Evolutionary conservation across 2,797 vertebrate genomes (phyloP), one percentile per base, ranked within the genome.

Genomic region (Mallotus villosus): DNA sequence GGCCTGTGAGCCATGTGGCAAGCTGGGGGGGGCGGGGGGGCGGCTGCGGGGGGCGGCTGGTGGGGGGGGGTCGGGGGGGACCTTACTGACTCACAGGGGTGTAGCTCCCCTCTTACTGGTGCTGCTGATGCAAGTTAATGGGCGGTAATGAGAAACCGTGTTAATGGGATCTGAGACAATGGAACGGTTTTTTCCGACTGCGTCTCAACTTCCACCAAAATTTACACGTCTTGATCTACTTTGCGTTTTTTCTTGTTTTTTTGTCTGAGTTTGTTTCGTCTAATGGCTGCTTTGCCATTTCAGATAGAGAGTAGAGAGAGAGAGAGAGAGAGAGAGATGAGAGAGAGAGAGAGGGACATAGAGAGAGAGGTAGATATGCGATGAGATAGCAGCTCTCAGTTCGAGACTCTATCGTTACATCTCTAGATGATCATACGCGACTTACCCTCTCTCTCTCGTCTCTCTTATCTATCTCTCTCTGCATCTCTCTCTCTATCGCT

Each of bases 251-350:
- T 12, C 5, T 34, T 8, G 34, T 34, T 34, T 34, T 37, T 51
- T 19, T 14, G 11, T 7, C 51, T 53, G 51, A 17, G 16, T 53
- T 17, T 53, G 51, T 53, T 53, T n/a, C 51, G 5, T n/a, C 51
- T n/a, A 86, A 85, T 79, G 80, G 71, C 73, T 81, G 60, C 82
- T 88, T 86, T 87, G 83, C 81, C 81, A 86, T 86, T 84, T 84
- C 72, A 76, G 61, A 83, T 60, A 58, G 69, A 70, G 61, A 11
- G 14, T 73, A 68, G 58, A 25, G 22, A 59, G 22, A 59, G 16
- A 79, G 75, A 85, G 79, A 83, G 82, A 78, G 69, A 72, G 55
- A 62, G 16, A 57, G 6, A 69, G n/a, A 41, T n/a, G 29, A 55
- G 14, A 55, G 53, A 55, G 16, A 21, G 53, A 55, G 55, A 57